phyloP scores from a whole-genome alignment of 2,113 vertebrate genomes.

The Vicugna pacos region DNA sequence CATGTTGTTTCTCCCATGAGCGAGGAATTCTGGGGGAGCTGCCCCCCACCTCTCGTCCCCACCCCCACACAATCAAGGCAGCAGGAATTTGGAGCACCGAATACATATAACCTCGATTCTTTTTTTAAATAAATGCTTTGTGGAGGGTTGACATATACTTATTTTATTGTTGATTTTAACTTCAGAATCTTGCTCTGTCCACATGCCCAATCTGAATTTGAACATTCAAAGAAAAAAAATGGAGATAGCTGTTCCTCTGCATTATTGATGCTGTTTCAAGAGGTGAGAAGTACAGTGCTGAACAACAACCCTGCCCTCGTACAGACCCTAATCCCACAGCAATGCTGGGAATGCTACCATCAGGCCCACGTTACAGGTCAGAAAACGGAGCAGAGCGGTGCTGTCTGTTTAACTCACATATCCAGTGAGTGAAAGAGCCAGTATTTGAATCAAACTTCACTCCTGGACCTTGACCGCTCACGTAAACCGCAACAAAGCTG shows the following conservation, averaged over 20 bases:
- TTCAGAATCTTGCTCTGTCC: conserved; percentile 1
- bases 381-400: neutral
- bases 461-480: neutral
- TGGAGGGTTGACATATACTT: neutral
- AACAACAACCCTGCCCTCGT: neutral
- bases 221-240: neutral
- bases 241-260: neutral
- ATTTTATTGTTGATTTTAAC: neutral
- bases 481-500: neutral
- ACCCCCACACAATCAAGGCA: neutral
- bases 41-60: too few relatives aligned
- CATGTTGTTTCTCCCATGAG: neutral
- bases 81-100: neutral
- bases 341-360: neutral
- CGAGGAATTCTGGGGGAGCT: neutral
- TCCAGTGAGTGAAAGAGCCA: neutral
- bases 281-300: neutral
- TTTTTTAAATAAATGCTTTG: neutral
- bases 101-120: neutral
- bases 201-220: neutral
- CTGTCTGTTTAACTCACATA: neutral
- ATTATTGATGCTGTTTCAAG: neutral
- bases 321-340: neutral
- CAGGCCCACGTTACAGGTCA: neutral
- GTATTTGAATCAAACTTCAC: neutral